Conservation (phyloP, 2,113 vertebrate species). For the Apus apus region DNA sequence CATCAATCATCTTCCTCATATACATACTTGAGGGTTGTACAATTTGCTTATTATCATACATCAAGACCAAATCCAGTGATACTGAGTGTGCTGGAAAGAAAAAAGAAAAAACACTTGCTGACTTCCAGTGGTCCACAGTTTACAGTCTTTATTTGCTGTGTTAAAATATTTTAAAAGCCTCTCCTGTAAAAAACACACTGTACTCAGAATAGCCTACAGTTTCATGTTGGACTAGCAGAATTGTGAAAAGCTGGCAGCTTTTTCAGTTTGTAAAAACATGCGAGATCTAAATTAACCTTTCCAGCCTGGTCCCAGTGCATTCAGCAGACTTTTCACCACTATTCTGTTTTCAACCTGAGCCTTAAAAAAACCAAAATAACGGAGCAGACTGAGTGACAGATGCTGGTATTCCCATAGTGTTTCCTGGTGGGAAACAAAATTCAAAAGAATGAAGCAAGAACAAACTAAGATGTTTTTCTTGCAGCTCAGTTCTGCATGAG, state of each 20-base stretch:
- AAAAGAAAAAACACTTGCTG: background rate
- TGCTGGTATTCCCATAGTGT: background rate
- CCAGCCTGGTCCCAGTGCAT: background rate
- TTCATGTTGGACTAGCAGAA: background rate
- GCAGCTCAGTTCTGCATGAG: background rate
- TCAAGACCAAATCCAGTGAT: background rate
- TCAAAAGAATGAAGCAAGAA: background rate
- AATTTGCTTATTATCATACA: constrained; percentile 13
- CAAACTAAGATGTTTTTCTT: background rate
- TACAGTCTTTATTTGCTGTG: background rate
- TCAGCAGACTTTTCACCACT: background rate
- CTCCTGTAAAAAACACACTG: background rate
- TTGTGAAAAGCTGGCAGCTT: background rate
- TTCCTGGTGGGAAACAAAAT: background rate
- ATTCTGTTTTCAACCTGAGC: constrained; percentile 33
- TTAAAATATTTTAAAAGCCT: constrained; percentile 9
- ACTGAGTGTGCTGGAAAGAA: background rate
- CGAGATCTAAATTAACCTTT: background rate
- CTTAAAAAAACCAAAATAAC: constrained; percentile 24
- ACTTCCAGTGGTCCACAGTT: background rate
- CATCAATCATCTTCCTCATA: background rate
- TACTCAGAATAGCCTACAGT: background rate
- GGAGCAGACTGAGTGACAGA: constrained; percentile 8
- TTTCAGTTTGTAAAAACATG: background rate
- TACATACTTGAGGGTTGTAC: background rate